phyloP scores from a whole-genome alignment of 2,888 invertebrate species.

The Pemphredon lugubris region DNA sequence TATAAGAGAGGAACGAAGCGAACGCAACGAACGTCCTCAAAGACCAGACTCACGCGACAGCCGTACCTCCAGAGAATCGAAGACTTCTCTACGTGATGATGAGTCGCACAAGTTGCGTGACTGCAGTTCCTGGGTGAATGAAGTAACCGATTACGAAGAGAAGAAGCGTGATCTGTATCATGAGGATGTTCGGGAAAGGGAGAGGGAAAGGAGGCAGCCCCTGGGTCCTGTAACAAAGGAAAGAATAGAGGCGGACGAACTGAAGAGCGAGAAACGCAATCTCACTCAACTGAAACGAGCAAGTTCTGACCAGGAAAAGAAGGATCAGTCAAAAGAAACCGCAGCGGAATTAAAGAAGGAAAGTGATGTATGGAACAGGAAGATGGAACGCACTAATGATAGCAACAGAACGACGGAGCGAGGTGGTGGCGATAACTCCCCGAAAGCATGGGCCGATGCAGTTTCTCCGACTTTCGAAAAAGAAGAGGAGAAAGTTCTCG shows the following conservation, averaged over 20 bases:
- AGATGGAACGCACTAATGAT: constrained; percentile 82
- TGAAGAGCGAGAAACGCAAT: constrained; percentile 81
- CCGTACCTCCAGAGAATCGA: constrained; percentile 82
- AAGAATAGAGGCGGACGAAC: constrained; percentile 84
- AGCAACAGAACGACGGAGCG: constrained; percentile 63
- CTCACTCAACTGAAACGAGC: constrained; percentile 82
- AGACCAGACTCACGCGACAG: constrained; percentile 84
- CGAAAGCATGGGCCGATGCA: constrained; percentile 82
- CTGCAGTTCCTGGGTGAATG: constrained; percentile 76
- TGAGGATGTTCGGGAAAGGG: constrained; percentile 73
- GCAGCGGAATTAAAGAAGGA: constrained; percentile 83
- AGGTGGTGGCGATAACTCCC: constrained; percentile 68
- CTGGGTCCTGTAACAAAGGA: constrained; percentile 85
- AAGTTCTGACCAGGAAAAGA: constrained; percentile 73
- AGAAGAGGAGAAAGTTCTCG: constrained; percentile 80
- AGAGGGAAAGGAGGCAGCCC: constrained; percentile 79
- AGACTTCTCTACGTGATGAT: constrained; percentile 77
- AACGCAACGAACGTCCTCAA: constrained; percentile 82
- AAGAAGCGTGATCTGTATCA: constrained; percentile 77
- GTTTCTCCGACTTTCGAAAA: constrained; percentile 78
- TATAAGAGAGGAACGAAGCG: constrained; percentile 70
- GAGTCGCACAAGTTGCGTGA: constrained; percentile 71
- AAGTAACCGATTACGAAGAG: constrained; percentile 78
- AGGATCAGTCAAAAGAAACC: constrained; percentile 77
- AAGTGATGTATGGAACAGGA: constrained; percentile 82